A percentile compares a stretch with the other conserved stretches of the same genome.
These are phyloP conservation scores for Drosophila rubida DNA, from an alignment of 2,888 invertebrate species.

Conservation along the genomic window DNA sequence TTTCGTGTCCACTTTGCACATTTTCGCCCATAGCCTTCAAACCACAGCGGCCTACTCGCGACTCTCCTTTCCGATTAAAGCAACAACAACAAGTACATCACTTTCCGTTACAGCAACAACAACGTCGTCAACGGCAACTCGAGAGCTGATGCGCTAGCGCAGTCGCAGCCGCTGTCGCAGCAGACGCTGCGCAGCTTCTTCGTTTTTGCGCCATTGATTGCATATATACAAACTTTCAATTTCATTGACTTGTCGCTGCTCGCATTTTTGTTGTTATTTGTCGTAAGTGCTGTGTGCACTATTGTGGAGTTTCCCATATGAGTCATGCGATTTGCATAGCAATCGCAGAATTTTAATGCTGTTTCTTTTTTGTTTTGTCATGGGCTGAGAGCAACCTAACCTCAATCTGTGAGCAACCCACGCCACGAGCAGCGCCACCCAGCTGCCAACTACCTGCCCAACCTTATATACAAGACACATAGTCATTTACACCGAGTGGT, in stretches of 20 bases:
- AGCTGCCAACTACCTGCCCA: conserved; percentile 64
- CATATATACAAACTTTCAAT: conserved; percentile 69
- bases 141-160: conserved; percentile 27
- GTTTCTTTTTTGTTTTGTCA: conserved; percentile 15
- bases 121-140: conserved; percentile 17
- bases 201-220: conserved; percentile 48
- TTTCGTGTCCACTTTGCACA: conserved; percentile 6
- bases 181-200: too few relatives aligned
- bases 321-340: conserved; percentile 67
- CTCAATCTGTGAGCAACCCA: conserved; percentile 45
- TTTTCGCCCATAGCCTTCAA: conserved; percentile 1
- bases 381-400: conserved; percentile 40
- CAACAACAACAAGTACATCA: conserved; percentile 26
- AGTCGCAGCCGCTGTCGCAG: conserved; percentile 25
- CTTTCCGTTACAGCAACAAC: conserved; percentile 19
- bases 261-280: conserved; percentile 20
- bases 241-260: conserved; percentile 60
- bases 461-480: conserved; percentile 41
- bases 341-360: conserved; percentile 29
- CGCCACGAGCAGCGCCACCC: conserved; percentile 53
- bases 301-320: conserved; percentile 71
- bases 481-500: not conserved
- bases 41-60: conserved; percentile 6
- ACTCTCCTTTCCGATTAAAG: conserved; percentile 14
- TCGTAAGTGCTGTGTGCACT: conserved; percentile 23